These are phyloP conservation scores for Drosophila meridionalis DNA, from an alignment of 2,888 invertebrate species.

Conservation along the genomic window DNA sequence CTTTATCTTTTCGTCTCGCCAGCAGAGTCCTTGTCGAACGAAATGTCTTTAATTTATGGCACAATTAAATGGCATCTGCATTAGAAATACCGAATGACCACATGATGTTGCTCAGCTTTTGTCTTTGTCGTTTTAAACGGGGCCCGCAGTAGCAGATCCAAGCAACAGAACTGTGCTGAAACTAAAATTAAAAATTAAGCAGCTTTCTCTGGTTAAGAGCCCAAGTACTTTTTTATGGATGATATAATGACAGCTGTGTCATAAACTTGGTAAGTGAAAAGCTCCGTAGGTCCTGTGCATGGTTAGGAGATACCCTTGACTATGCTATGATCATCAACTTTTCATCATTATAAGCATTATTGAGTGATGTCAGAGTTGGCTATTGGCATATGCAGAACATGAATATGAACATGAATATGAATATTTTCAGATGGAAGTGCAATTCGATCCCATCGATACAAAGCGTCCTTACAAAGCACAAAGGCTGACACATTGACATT, in stretches of 20 bases:
- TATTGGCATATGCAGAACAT: not conserved
- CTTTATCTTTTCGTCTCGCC: conserved; percentile 3
- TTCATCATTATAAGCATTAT: not conserved
- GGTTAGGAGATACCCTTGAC: not conserved
- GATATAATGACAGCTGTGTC: conserved; percentile 5
- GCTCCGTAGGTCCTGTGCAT: not conserved
- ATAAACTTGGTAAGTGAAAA: not conserved
- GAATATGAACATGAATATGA: not conserved
- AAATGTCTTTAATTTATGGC: conserved; percentile 47
- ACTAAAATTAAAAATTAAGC: conserved; percentile 32
- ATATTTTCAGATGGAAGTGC: too few relatives aligned
- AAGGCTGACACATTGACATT: conserved; percentile 37
- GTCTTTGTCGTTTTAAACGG: not conserved
- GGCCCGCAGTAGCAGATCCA: not conserved
- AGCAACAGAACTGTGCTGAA: not conserved
- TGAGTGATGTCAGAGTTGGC: too few relatives aligned
- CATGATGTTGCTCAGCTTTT: conserved; percentile 35
- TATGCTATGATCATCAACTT: not conserved
- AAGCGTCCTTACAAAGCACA: not conserved
- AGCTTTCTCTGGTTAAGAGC: conserved; percentile 9
- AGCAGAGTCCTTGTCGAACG: conserved; percentile 16
- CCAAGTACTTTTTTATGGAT: conserved; percentile 2
- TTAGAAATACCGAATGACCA: conserved; percentile 37
- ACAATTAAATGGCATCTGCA: conserved; percentile 45
- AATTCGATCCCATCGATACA: not conserved